Evolutionary conservation across 2,113 vertebrate genomes (phyloP), one percentile per base, ranked within the genome.

Genomic region (Oceanites oceanicus): DNA sequence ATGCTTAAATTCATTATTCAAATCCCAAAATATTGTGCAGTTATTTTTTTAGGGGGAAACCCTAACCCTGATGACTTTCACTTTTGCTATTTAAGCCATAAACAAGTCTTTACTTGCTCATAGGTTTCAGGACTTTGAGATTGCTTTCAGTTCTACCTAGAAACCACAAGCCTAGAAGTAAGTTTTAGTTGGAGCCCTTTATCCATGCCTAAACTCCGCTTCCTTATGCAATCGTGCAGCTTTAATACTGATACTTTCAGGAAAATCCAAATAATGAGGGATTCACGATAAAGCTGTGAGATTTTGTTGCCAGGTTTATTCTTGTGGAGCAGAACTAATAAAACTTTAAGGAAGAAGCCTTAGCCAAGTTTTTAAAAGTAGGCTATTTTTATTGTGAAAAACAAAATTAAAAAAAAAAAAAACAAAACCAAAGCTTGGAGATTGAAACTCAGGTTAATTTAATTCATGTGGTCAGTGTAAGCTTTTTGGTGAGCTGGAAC

Each of bases 331-430:
- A 95, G 62, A 97, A 79, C 90, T 94, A 95, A 96, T 96, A 96
- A 95, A 94, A 97, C 62, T 95, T 96, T 85, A 85, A 87, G 62
- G 87, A 93, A 87, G 77, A 78, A 85, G 40, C 53, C 38, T 73
- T 90, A 90, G 90, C 96, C 84, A 95, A 90, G 53, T 83, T 95
- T 76, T 88, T 15, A 55, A 83, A 95, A 92, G 50, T 79, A 79
- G 82, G 32, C 47, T 94, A 66, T 95, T 96, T 92, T 90, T 93
- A 75, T 44, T 63, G 49, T 90, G 70, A 61, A 61, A 95, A 92
- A 47, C 30, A 75, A 80, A 74, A 76, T 47, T 19, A 74, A 83
- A 68, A 70, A 25, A n/a, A 77, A 34, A 42, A 50, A n/a, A 49
- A 42, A 21, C 1, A 6, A 42, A 44, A 6, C 9, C 21, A 34